Evolutionary conservation across 2,113 vertebrate genomes (phyloP).

Genomic region (Fulmarus glacialis): DNA sequence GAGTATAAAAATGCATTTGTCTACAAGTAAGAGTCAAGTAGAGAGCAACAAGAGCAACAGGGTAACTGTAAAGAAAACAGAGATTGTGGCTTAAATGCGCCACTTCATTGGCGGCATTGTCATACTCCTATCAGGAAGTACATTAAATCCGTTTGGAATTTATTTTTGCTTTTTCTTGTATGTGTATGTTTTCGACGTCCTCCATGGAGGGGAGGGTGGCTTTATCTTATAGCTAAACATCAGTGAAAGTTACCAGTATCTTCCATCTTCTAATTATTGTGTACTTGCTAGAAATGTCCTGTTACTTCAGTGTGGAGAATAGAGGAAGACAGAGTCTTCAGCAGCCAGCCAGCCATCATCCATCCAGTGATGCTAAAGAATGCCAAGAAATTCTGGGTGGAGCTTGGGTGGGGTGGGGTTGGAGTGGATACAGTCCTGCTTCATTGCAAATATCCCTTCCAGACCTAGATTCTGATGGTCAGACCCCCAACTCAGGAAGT

Average conservation of each 20-base stretch:
- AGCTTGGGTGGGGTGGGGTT: neutral
- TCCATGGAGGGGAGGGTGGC: neutral
- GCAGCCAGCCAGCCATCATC: neutral
- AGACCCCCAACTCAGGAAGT: neutral
- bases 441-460: neutral
- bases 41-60: neutral
- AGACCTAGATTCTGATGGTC: neutral
- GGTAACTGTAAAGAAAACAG: neutral
- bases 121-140: neutral
- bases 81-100: neutral
- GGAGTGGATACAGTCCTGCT: neutral
- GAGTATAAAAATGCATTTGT: neutral
- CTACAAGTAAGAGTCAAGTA: neutral
- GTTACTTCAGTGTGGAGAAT: neutral
- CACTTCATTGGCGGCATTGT: neutral
- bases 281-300: neutral
- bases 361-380: neutral
- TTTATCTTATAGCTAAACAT: neutral
- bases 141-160: neutral
- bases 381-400: neutral
- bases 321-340: neutral
- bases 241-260: neutral
- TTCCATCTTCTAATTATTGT: neutral
- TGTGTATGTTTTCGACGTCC: neutral
- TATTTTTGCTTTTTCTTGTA: neutral